Evolutionary conservation across 2,113 vertebrate species (phyloP), one percentile per base, ranked within the genome.

Genomic region (Urocolius indicus): DNA sequence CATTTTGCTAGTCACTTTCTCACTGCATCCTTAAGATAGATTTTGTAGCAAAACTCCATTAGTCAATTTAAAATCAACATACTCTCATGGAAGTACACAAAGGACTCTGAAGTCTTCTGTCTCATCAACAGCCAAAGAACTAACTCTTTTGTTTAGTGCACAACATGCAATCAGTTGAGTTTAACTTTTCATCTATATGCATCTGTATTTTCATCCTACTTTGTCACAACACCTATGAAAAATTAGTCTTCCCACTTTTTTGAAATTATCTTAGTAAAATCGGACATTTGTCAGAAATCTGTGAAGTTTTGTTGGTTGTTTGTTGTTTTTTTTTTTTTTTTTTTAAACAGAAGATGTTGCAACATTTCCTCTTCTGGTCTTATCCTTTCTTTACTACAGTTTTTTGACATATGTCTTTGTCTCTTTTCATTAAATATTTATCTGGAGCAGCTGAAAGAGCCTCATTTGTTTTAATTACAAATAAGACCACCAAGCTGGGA

Each of bases 401-500:
- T 62, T 73, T 90, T 90, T 82, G 7, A 96, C 97, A 90, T 97
- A 96, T 86, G 92, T 87, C 96, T 89, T 90, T 97, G 93, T 95
- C 91, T 94, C 58, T 74, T 97, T 95, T 95, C 94, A 93, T 94
- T 88, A 97, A 91, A 81, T 97, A 97, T 96, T 97, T 98, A 98
- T 96, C 97, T 97, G 95, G 61, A 95, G 97, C 96, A 93, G 96
- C 95, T 87, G 94, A 96, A 94, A 96, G 95, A 93, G 87, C 85
- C 91, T 89, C 55, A 29, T 96, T 97, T 98, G 97, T 98, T 98
- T 98, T 97, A 92, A 98, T 98, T 98, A 97, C 97, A 97, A 97
- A 92, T 96, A 96, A 97, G 98, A 98, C 98, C 98, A 98, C 98
- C 97, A 95, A 97, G 98, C 95, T 96, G 95, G 97, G 87, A 96